Conservation (phyloP, 2,797 vertebrate species). For the Malurus leucopterus region DNA sequence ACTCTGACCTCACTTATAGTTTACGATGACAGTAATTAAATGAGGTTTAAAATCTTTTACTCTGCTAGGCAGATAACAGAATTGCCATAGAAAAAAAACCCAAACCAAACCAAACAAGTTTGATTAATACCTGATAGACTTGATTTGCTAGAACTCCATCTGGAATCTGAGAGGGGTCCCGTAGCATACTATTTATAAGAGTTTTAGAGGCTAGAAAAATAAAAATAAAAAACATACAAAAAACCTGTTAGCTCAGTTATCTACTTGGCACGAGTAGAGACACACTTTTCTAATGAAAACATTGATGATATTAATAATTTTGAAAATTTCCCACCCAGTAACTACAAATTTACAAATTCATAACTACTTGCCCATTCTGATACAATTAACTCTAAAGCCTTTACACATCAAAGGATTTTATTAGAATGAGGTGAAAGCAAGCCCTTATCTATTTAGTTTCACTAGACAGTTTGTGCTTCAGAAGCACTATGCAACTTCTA, state of each 20-base stretch:
- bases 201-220: conserved; percentile 84
- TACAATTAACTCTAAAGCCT: conserved; percentile 19
- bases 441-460: neutral
- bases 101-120: conserved; percentile 55
- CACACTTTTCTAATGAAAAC: conserved; percentile 6
- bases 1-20: conserved; percentile 76
- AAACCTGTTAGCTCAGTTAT: conserved; percentile 48
- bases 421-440: conserved; percentile 9
- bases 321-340: neutral
- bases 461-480: neutral
- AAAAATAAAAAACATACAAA: conserved; percentile 37
- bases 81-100: conserved; percentile 56
- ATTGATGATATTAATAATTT: neutral
- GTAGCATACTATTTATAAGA: conserved; percentile 89
- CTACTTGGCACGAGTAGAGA: conserved; percentile 23
- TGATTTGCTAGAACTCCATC: conserved; percentile 89
- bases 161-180: conserved; percentile 91
- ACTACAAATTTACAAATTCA: neutral
- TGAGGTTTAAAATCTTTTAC: conserved; percentile 78
- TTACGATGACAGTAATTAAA: conserved; percentile 82
- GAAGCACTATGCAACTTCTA: neutral
- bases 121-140: conserved; percentile 89
- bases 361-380: neutral
- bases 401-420: conserved; percentile 26
- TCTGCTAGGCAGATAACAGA: conserved; percentile 69